Conservation (phyloP, 2,888 invertebrate genomes). For the Hybos culiciformis region DNA sequence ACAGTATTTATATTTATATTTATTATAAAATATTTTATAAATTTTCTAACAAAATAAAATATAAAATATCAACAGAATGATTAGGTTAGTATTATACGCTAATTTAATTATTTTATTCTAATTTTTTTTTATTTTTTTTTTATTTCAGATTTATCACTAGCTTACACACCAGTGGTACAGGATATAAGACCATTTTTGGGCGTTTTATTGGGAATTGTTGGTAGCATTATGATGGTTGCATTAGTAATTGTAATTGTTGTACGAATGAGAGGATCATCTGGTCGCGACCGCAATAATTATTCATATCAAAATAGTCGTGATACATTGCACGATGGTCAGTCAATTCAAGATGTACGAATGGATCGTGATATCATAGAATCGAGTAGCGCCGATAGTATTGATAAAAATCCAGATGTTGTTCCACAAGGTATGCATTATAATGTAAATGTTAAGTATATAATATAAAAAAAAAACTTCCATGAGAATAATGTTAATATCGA, state of each 20-base stretch:
- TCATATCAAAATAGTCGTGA: conserved; percentile 30
- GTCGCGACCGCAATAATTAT: conserved; percentile 35
- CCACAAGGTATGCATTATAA: conserved; percentile 35
- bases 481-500: too few species aligned
- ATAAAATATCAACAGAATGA: too few species aligned
- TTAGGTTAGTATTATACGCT: conserved; percentile 1
- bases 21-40: too few species aligned
- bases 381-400: conserved; percentile 35
- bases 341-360: conserved; percentile 32
- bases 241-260: conserved; percentile 40
- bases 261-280: conserved; percentile 37
- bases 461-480: too few species aligned
- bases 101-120: conserved; percentile 12
- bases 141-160: conserved; percentile 29
- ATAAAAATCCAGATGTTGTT: conserved; percentile 37
- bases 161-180: conserved; percentile 38
- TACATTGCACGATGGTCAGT: conserved; percentile 31
- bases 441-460: too few species aligned
- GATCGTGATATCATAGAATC: conserved; percentile 31
- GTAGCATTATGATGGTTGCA: conserved; percentile 40
- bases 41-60: too few species aligned
- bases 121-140: conserved; percentile 16
- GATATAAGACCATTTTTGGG: conserved; percentile 42
- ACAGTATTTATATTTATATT: too few species aligned
- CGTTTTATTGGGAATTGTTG: conserved; percentile 40